These are phyloP conservation scores for Capromys pilorides DNA, from an alignment of 2,797 vertebrate species.

Conservation along the genomic window DNA sequence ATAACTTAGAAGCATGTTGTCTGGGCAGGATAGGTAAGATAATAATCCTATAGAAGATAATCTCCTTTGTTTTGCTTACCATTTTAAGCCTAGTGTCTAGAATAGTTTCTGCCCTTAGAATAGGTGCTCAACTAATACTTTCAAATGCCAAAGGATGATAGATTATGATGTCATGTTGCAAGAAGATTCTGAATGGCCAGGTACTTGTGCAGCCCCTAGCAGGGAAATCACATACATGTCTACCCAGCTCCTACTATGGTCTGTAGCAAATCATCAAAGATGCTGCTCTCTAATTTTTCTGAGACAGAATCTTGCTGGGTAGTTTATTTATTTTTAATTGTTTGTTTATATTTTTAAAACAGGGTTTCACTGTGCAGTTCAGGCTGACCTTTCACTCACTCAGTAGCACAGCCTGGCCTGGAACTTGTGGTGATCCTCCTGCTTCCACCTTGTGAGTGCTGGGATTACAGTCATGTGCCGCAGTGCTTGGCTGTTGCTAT, in stretches of 20 bases:
- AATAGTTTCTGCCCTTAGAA: neutral
- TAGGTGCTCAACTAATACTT: neutral
- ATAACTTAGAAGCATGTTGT: neutral
- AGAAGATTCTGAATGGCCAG: neutral
- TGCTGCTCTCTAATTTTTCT: neutral
- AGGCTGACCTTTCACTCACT: no score
- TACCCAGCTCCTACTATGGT: neutral
- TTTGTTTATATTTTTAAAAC: no score
- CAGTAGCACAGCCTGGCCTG: no score
- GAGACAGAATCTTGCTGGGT: neutral
- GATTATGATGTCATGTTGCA: neutral
- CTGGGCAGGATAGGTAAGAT: neutral
- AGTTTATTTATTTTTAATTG: neutral
- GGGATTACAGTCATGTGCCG: no score
- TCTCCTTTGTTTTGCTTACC: neutral
- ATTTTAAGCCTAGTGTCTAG: neutral
- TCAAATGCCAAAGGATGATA: neutral
- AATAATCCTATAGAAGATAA: neutral
- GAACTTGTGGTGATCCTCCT: no score
- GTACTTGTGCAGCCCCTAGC: neutral
- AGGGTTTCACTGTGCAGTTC: no score
- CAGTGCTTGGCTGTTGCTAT: neutral
- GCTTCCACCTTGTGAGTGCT: no score
- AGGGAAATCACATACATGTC: neutral
- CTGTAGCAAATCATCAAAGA: neutral